phyloP scores from a whole-genome alignment of 2,888 invertebrate species.

The Morpho helenor region DNA sequence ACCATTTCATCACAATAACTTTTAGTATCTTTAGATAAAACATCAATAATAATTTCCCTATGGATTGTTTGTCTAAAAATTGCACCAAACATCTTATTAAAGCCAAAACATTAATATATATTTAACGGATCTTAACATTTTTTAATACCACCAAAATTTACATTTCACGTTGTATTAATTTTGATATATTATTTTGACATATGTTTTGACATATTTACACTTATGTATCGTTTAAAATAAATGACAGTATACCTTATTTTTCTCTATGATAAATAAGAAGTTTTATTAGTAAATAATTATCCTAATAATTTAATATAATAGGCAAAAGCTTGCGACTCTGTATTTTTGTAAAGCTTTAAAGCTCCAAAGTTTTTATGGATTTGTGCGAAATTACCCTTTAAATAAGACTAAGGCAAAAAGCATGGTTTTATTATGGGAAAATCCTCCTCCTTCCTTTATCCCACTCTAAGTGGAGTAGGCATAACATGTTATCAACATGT shows the following conservation, averaged over 20 bases:
- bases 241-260: not conserved
- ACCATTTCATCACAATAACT: slow-evolving; percentile 1
- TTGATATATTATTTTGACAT: too few relatives aligned
- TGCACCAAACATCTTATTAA: not conserved
- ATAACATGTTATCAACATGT: too few relatives aligned
- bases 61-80: slow-evolving; percentile 4
- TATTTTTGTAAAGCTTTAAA: too few relatives aligned
- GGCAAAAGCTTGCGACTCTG: too few relatives aligned
- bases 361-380: too few relatives aligned
- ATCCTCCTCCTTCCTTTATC: too few relatives aligned
- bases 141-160: slow-evolving; percentile 2
- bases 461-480: too few relatives aligned
- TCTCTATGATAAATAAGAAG: not conserved
- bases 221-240: not conserved
- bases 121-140: not conserved
- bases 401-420: too few relatives aligned
- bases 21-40: slow-evolving; percentile 8
- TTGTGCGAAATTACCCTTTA: too few relatives aligned
- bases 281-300: not conserved
- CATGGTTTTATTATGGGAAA: too few relatives aligned
- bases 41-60: slow-evolving; percentile 2
- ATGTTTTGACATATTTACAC: slow-evolving; percentile 1
- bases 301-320: too few relatives aligned
- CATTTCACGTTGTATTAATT: not conserved
- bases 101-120: not conserved